These are phyloP conservation scores for Loris lydekkerianus DNA, from an alignment of 2,797 vertebrate genomes.

Conservation along the genomic window DNA sequence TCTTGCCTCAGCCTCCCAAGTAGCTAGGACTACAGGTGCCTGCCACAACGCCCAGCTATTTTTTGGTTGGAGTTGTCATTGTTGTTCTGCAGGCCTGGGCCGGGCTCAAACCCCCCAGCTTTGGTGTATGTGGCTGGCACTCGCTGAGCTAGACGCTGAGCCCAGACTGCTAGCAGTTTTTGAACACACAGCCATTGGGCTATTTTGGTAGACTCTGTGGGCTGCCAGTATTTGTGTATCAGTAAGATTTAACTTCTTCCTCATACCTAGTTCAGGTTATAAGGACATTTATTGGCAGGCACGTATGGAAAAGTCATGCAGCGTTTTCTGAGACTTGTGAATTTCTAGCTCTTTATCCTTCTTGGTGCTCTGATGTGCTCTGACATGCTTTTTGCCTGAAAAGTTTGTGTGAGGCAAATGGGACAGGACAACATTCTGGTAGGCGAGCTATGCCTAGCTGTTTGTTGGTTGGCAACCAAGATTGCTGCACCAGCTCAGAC, in stretches of 20 bases:
- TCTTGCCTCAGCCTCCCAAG: no score
- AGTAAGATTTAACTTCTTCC: background rate
- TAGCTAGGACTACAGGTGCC: no score
- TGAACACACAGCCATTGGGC: background rate
- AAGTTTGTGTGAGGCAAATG: background rate
- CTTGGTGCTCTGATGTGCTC: background rate
- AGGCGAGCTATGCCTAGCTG: background rate
- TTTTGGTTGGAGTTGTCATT: no score
- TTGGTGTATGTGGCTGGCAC: no score
- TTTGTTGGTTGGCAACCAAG: background rate
- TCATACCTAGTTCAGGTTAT: background rate
- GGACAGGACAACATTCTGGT: background rate
- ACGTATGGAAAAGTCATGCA: background rate
- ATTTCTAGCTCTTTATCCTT: background rate
- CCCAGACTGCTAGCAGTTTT: background rate
- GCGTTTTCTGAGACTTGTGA: background rate
- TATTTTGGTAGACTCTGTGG: slow-evolving; percentile 20
- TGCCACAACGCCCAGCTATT: no score
- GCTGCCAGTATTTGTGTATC: background rate
- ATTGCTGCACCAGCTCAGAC: background rate
- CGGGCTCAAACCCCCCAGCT: no score
- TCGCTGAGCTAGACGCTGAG: no score
- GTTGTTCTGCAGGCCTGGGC: no score
- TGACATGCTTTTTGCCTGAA: background rate
- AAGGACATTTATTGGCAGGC: background rate